These are phyloP conservation scores for Meriones psammophilus DNA, from an alignment of 2,797 vertebrate genomes.

Conservation along the genomic window DNA sequence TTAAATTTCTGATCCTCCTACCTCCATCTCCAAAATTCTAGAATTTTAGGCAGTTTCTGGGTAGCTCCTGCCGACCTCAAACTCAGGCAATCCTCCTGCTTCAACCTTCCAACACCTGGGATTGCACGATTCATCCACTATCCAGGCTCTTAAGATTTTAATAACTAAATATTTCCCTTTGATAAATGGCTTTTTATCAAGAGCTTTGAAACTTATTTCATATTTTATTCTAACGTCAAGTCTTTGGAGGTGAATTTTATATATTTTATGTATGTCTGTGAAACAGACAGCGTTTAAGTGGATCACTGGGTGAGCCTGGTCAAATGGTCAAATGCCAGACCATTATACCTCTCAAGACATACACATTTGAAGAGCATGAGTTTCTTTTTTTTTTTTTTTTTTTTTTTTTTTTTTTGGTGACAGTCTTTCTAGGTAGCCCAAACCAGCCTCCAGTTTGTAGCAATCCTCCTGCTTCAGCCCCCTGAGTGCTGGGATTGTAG, in stretches of 20 bases:
- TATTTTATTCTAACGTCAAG: conserved; percentile 53
- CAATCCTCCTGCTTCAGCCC: background rate
- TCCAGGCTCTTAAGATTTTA: background rate
- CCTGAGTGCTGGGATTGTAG: background rate
- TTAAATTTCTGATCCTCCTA: background rate
- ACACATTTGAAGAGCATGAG: background rate
- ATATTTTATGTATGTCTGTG: background rate
- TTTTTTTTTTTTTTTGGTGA: background rate
- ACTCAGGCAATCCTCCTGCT: background rate
- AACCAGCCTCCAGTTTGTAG: background rate
- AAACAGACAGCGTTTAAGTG: conserved; percentile 24
- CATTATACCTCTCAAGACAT: background rate
- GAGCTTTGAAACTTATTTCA: conserved; percentile 54
- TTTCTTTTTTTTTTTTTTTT: background rate
- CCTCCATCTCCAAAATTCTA: background rate
- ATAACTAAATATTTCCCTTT: conserved; percentile 37
- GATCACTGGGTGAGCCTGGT: background rate
- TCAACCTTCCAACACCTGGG: background rate
- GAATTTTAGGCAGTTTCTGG: background rate
- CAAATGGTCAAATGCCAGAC: background rate
- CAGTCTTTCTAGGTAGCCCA: background rate
- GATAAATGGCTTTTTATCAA: conserved; percentile 30
- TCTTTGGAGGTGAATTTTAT: conserved; percentile 10
- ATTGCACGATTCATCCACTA: background rate
- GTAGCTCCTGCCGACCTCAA: background rate